These are phyloP conservation scores for Ephydatia muelleri DNA, from an alignment of 37 sponge, comb jelly and placozoan species.

Conservation along the genomic window DNA sequence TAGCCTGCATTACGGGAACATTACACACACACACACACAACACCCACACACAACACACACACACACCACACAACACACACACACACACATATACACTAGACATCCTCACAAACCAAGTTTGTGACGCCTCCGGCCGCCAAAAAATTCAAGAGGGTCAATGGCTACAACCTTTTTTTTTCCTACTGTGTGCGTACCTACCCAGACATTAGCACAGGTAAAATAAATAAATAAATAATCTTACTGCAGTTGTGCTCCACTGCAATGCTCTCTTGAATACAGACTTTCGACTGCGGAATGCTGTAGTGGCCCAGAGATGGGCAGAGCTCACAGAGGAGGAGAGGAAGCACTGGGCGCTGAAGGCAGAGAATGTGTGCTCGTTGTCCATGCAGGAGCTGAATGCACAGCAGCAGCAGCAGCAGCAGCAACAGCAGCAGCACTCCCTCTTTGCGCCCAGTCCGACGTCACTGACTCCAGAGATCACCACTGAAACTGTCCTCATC, in stretches of 20 bases:
- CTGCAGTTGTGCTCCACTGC: too few relatives aligned
- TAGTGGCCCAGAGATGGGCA: conserved; percentile 73
- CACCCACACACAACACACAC: background rate
- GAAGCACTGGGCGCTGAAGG: conserved; percentile 69
- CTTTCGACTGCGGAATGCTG: conserved; percentile 65
- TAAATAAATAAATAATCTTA: background rate
- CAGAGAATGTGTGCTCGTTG: conserved; percentile 60
- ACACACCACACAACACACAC: conserved; percentile 21
- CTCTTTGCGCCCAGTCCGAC: background rate
- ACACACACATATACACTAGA: conserved; percentile 7
- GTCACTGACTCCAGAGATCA: conserved; percentile 7
- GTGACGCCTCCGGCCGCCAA: conserved; percentile 52
- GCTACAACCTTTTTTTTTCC: conserved; percentile 84
- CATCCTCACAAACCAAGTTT: conserved; percentile 31
- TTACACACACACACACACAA: background rate
- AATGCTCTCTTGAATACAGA: conserved; percentile 9
- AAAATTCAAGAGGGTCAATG: conserved; percentile 70
- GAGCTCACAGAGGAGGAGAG: conserved; percentile 61
- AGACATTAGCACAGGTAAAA: conserved; percentile 58
- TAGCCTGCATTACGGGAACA: background rate
- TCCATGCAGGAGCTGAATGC: conserved; percentile 31
- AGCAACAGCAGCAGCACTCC: background rate
- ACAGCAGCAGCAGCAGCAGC: background rate
- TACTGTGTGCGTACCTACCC: conserved; percentile 51
- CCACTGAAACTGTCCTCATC: conserved; percentile 36